Percentiles rank a stretch among this genome's conserved stretches.
Evolutionary conservation across 2,113 vertebrate species (phyloP).

Genomic region (Cyrtonyx montezumae): DNA sequence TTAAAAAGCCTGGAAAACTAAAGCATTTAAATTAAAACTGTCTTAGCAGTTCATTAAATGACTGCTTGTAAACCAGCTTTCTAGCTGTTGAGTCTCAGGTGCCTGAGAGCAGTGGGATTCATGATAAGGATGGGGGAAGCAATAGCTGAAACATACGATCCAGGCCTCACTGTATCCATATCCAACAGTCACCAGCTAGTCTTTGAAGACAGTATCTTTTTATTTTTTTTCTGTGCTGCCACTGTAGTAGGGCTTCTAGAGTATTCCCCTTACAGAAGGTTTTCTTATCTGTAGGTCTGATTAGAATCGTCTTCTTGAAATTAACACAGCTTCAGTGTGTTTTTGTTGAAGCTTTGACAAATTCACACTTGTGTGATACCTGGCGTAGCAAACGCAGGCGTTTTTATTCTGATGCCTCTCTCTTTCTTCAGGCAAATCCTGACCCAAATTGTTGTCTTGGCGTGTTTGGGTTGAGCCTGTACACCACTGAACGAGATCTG

Average conservation of each 20-base stretch:
- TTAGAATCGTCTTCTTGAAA: not conserved
- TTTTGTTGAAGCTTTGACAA: not conserved
- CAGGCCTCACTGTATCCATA: not conserved
- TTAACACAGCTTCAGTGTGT: not conserved
- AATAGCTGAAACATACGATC: not conserved
- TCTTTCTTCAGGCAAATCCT: slow-evolving; percentile 87
- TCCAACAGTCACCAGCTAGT: not conserved
- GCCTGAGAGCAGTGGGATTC: not conserved
- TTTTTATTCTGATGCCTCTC: not conserved
- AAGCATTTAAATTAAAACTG: not conserved
- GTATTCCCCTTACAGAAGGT: not conserved
- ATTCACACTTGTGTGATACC: not conserved
- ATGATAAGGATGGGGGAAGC: not conserved
- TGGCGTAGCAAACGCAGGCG: not conserved
- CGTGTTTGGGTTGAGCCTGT: slow-evolving; percentile 95
- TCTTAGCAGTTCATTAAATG: not conserved
- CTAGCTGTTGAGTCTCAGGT: not conserved
- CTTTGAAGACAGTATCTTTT: not conserved
- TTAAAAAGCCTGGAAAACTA: not conserved
- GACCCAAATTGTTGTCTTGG: slow-evolving; percentile 95
- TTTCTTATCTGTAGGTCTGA: not conserved
- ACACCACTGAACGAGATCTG: slow-evolving; percentile 94
- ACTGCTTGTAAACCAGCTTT: not conserved
- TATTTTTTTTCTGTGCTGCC: not conserved
- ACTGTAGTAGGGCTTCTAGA: not conserved